Evolutionary conservation across 1,140 invertebrate species (phyloP).

Genomic region (Halictus rubicundus): DNA sequence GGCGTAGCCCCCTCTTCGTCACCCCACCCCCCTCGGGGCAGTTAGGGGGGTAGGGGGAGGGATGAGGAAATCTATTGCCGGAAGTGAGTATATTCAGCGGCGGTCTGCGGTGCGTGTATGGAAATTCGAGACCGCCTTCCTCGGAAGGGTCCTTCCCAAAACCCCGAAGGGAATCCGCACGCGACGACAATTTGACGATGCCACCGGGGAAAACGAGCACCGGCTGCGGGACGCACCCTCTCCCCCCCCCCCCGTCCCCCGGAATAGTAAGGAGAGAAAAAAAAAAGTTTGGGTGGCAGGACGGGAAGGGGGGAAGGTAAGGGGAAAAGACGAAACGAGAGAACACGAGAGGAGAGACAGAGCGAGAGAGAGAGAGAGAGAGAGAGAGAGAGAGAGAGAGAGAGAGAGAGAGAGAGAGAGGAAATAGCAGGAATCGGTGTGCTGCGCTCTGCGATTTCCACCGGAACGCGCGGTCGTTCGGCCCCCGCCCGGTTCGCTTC

Average conservation of each 20-base stretch:
- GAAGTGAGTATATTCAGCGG: conserved; percentile 78
- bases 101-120: conserved; percentile 72
- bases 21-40: conserved; percentile 1
- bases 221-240: neutral
- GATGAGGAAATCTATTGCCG: conserved; percentile 79
- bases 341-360: no score
- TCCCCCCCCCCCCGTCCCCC: no score
- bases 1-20: no score
- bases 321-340: neutral
- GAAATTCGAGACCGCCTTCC: conserved; percentile 74
- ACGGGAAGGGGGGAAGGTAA: neutral
- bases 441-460: conserved; percentile 38
- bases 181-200: conserved; percentile 62
- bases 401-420: no score
- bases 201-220: neutral
- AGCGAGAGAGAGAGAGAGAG: no score
- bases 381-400: no score
- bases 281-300: neutral
- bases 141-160: conserved; percentile 61
- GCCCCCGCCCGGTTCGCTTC: neutral
- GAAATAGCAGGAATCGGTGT: neutral
- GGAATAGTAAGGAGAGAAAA: no score
- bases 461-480: conserved; percentile 7
- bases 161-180: conserved; percentile 62
- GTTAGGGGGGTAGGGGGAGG: conserved; percentile 18